Conservation (phyloP, 2,797 vertebrate species). For the Fistularia tabacaria region DNA sequence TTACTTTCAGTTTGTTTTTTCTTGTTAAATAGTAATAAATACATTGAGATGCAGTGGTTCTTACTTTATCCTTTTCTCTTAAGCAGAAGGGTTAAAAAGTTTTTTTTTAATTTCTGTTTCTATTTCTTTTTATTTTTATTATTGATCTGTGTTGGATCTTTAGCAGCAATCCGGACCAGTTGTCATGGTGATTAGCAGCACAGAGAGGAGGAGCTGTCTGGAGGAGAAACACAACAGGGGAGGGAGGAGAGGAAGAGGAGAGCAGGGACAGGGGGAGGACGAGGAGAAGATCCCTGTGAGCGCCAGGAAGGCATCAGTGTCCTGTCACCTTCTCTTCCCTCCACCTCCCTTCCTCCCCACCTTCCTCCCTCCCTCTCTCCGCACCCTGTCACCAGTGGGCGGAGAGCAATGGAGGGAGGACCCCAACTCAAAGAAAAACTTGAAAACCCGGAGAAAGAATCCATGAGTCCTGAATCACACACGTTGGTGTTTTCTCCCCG, state of each 20-base stretch:
- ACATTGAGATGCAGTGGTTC: conserved; percentile 86
- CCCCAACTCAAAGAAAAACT: conserved; percentile 30
- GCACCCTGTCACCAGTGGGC: conserved; percentile 15
- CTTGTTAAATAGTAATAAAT: conserved; percentile 88
- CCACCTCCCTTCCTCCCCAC: conserved; percentile 43
- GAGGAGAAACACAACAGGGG: conserved; percentile 75
- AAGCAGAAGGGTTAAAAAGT: conserved; percentile 85
- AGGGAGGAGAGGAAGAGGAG: conserved; percentile 51
- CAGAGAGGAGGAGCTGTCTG: conserved; percentile 81
- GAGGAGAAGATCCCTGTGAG: conserved; percentile 51
- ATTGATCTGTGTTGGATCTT: conserved; percentile 85
- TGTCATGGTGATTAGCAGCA: conserved; percentile 84
- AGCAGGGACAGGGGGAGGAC: conserved; percentile 26
- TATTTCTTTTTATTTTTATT: conserved; percentile 79
- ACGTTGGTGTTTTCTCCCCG: conserved; percentile 55
- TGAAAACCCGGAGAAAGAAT: conserved; percentile 38
- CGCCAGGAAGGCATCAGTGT: conserved; percentile 58
- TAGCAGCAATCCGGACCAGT: conserved; percentile 85
- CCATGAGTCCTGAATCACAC: conserved; percentile 54
- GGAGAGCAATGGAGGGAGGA: conserved; percentile 36
- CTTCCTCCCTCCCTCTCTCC: conserved; percentile 35
- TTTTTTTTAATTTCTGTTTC: conserved; percentile 72
- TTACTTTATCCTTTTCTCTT: conserved; percentile 80
- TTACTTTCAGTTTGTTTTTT: conserved; percentile 78
- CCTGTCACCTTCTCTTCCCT: conserved; percentile 58